phyloP scores from a whole-genome alignment of 2,888 invertebrate species.

The Oithona nana region DNA sequence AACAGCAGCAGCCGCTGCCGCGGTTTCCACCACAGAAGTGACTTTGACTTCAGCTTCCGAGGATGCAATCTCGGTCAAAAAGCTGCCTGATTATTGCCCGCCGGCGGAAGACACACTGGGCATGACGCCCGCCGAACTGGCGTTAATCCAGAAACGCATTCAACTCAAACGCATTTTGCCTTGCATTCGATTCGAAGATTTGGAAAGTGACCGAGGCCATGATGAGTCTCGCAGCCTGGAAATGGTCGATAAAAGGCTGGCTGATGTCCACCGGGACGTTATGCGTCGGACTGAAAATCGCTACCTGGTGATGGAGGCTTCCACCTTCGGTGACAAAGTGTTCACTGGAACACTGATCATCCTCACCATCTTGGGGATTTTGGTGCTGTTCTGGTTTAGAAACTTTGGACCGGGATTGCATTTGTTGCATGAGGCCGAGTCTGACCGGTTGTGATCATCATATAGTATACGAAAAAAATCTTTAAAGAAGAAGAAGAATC shows the following conservation, averaged over 20 bases:
- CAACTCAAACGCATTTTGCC: not conserved
- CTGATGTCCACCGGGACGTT: not conserved
- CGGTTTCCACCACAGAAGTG: no score
- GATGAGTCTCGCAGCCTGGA: not conserved
- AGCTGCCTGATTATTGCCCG: not conserved
- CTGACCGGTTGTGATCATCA: not conserved
- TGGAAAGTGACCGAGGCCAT: not conserved
- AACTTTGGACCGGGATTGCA: constrained; percentile 11
- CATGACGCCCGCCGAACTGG: not conserved
- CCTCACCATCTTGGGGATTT: constrained; percentile 9
- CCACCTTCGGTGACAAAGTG: not conserved
- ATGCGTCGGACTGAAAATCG: not conserved
- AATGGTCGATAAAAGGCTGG: not conserved
- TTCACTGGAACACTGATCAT: constrained; percentile 34
- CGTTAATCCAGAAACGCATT: not conserved
- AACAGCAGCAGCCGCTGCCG: not conserved
- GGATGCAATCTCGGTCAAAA: no score
- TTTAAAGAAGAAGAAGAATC: not conserved
- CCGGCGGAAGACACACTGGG: not conserved
- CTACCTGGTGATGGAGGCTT: not conserved
- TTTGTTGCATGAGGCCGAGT: not conserved
- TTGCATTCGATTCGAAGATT: not conserved
- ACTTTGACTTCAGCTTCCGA: no score
- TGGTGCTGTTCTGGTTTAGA: constrained; percentile 11
- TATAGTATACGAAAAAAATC: not conserved